phyloP scores from a whole-genome alignment of 2,888 invertebrate genomes.

The Dusona sp. region DNA sequence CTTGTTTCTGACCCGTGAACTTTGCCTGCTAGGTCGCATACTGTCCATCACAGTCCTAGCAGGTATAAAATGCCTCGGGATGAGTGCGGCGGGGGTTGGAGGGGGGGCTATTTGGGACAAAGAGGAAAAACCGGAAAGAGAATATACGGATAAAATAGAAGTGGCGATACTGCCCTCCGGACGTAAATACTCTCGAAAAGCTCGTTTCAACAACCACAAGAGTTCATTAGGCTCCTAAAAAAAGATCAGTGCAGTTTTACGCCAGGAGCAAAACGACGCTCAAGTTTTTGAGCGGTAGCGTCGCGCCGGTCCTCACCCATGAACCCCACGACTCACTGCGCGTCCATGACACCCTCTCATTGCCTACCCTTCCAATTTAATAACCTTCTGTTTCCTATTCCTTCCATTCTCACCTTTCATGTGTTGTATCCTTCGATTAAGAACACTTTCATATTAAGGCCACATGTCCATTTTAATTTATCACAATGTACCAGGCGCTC shows the following conservation, averaged over 20 bases:
- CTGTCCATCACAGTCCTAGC: conserved; percentile 19
- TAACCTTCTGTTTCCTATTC: conserved; percentile 28
- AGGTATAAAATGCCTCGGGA: conserved; percentile 2
- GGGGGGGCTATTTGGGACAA: conserved; percentile 2
- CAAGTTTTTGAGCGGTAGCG: conserved; percentile 41
- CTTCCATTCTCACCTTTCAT: conserved; percentile 16
- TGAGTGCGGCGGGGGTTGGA: background rate
- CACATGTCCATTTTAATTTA: conserved; percentile 80
- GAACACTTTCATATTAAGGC: conserved; percentile 78
- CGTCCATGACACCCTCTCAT: conserved; percentile 10
- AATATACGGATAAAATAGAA: conserved; percentile 34
- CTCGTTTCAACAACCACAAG: conserved; percentile 51
- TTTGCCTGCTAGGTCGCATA: conserved; percentile 43
- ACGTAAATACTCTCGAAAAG: conserved; percentile 60
- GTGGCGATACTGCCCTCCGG: conserved; percentile 47
- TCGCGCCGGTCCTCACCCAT: conserved; percentile 11
- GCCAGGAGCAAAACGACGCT: conserved; percentile 54
- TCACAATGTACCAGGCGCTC: background rate
- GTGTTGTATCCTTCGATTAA: conserved; percentile 53
- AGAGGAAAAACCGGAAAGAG: conserved; percentile 44
- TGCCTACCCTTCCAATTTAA: conserved; percentile 48
- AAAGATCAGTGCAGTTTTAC: conserved; percentile 47
- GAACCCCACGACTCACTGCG: conserved; percentile 15
- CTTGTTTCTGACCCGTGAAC: conserved; percentile 62
- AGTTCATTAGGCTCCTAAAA: conserved; percentile 59